Percentiles rank a stretch among this genome's conserved stretches.
phyloP scores from a whole-genome alignment of 2,113 vertebrate genomes.

The Chaetops frenatus region DNA sequence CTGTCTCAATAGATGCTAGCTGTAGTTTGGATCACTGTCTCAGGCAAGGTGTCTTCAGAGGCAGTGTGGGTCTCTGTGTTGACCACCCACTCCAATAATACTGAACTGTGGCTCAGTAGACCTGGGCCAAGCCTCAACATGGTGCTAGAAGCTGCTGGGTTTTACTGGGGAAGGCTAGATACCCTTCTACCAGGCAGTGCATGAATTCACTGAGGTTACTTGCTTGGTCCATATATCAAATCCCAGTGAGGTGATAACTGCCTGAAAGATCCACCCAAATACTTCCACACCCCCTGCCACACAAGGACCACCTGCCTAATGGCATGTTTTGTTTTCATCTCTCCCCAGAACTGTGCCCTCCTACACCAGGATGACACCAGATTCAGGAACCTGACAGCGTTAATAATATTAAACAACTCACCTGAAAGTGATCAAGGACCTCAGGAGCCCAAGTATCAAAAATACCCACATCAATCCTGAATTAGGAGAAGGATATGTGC shows the following conservation, averaged over 20 bases:
- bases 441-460: neutral
- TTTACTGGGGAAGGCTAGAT: neutral
- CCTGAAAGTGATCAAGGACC: neutral
- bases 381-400: neutral
- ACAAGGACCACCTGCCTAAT: neutral
- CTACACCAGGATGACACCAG: neutral
- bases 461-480: rapidly evolving
- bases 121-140: neutral
- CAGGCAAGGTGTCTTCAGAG: neutral
- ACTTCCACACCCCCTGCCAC: neutral
- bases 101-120: neutral
- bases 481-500: neutral
- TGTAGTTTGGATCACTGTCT: neutral
- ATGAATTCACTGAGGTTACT: neutral
- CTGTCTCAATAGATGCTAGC: neutral
- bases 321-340: neutral
- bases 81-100: neutral
- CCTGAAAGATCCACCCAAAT: neutral
- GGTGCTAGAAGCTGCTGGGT: neutral
- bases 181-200: neutral
- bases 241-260: neutral
- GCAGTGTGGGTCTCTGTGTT: neutral
- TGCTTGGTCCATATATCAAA: neutral
- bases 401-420: neutral
- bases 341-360: neutral